phyloP scores from a whole-genome alignment of 2,888 invertebrate species.

The Apamea sordens region DNA sequence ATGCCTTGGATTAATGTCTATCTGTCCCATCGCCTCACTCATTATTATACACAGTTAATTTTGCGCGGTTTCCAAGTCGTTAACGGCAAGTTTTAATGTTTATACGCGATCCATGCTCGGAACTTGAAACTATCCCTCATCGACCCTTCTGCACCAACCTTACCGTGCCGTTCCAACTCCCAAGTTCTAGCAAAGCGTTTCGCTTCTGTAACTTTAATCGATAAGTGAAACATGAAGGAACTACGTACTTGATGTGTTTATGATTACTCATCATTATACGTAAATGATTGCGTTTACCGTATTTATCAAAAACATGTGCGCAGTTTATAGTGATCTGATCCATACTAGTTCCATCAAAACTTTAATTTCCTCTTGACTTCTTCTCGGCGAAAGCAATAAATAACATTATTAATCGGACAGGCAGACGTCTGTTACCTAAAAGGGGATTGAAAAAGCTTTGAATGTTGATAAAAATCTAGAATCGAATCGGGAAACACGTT shows the following conservation, averaged over 20 bases:
- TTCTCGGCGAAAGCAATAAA: constrained; percentile 38
- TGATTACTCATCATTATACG: constrained; percentile 4
- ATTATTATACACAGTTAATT: constrained; percentile 74
- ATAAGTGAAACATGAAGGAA: constrained; percentile 37
- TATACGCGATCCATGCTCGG: constrained; percentile 53
- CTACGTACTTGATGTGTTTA: constrained; percentile 27
- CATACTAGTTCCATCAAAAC: constrained; percentile 2
- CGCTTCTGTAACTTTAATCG: constrained; percentile 39
- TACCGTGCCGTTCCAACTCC: constrained; percentile 18
- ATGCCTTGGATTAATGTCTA: constrained; percentile 72
- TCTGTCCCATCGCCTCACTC: constrained; percentile 67
- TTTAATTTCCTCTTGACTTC: constrained; percentile 16
- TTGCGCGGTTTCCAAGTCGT: constrained; percentile 72
- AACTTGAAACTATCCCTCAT: constrained; percentile 57
- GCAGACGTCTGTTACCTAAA: constrained; percentile 62
- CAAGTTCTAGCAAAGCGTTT: constrained; percentile 35
- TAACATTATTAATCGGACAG: constrained; percentile 41
- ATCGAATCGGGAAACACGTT: constrained; percentile 67
- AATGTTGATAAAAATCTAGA: constrained; percentile 72
- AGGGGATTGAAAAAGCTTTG: constrained; percentile 61
- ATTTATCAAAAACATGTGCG: constrained; percentile 1
- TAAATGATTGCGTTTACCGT: constrained; percentile 5
- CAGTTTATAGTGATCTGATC: not conserved
- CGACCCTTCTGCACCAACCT: constrained; percentile 27
- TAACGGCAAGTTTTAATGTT: constrained; percentile 73